Percentiles rank a stretch among this genome's conserved stretches.
Conservation (phyloP, 2,113 vertebrate species). For the Cromileptes altivelis region DNA sequence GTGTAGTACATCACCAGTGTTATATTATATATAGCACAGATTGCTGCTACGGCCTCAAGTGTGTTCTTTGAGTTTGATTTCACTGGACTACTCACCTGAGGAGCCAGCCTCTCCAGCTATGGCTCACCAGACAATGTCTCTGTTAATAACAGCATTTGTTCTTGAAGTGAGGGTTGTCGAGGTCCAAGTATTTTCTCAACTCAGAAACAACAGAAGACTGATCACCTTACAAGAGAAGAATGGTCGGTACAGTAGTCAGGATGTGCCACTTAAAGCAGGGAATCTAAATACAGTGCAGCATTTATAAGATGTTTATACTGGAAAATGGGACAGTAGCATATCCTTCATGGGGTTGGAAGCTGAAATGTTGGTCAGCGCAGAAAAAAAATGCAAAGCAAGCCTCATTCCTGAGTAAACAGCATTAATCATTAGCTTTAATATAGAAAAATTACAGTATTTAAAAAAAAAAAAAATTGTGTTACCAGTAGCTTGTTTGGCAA, state of each 20-base stretch:
- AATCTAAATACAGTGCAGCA: not conserved
- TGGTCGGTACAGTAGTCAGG: not conserved
- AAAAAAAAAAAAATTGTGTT: not conserved
- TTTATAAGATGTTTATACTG: not conserved
- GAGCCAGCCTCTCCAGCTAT: not conserved
- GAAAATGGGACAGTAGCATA: not conserved
- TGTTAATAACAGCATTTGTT: slow-evolving; percentile 7
- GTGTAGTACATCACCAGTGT: not conserved
- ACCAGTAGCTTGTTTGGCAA: not conserved
- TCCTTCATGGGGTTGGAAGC: not conserved
- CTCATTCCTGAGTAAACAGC: not conserved
- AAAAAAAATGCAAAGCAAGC: not conserved
- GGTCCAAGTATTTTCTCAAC: not conserved
- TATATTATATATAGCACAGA: not conserved
- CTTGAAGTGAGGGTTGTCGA: not conserved
- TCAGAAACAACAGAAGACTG: not conserved
- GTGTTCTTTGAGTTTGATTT: not conserved
- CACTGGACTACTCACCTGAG: not conserved
- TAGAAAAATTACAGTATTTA: not conserved
- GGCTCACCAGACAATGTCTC: not conserved
- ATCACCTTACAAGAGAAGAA: not conserved
- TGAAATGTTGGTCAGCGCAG: too few relatives aligned
- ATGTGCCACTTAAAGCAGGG: not conserved
- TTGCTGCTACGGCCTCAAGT: not conserved
- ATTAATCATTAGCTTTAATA: not conserved